Evolutionary conservation across 2,888 invertebrate genomes (phyloP).

Genomic region (Tipula confusa): DNA sequence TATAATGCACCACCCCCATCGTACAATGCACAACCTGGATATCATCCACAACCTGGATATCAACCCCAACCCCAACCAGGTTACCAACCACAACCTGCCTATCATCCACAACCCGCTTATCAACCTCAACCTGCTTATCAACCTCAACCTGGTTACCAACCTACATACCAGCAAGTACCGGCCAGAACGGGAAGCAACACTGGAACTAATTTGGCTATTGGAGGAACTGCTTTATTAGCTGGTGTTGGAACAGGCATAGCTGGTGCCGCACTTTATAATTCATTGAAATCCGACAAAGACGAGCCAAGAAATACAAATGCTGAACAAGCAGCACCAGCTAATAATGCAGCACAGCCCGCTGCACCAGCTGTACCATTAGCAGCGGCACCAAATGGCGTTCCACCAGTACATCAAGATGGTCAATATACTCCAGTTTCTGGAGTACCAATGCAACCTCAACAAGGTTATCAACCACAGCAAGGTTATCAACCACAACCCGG

Average conservation of each 20-base stretch:
- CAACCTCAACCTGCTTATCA: neutral
- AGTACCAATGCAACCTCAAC: neutral
- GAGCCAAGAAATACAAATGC: neutral
- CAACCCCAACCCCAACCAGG: neutral
- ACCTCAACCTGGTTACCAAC: neutral
- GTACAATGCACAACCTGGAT: neutral
- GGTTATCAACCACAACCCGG: neutral
- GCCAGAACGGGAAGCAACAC: neutral
- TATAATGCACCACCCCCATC: neutral
- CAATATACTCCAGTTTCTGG: too few species aligned
- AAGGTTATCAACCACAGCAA: neutral
- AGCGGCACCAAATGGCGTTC: neutral
- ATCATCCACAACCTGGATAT: neutral
- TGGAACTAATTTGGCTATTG: neutral
- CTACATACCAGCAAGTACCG: neutral
- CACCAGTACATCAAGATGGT: neutral
- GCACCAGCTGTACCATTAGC: neutral
- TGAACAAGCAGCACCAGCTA: neutral
- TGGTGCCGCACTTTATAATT: neutral
- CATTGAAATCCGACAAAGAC: neutral
- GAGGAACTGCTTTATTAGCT: neutral
- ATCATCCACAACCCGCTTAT: neutral
- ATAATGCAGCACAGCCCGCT: neutral
- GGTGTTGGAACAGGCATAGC: neutral
- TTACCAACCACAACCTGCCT: neutral